phyloP scores from a whole-genome alignment of 2,113 vertebrate genomes.

The Mesoclemmys tuberculata region DNA sequence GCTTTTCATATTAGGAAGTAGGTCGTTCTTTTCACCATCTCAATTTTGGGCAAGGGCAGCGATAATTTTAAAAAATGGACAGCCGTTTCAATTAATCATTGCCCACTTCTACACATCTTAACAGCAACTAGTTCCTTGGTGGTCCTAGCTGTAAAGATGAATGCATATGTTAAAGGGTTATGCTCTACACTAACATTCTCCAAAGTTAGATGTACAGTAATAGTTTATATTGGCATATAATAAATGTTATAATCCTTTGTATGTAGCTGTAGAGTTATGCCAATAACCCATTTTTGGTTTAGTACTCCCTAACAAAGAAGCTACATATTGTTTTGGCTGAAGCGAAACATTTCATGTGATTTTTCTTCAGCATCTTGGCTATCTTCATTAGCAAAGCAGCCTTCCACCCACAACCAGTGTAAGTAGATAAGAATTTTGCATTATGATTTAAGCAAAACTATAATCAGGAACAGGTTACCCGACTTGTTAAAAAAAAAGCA shows the following conservation, averaged over 20 bases:
- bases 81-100: background rate
- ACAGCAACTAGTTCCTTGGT: background rate
- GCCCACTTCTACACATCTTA: background rate
- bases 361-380: background rate
- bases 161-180: background rate
- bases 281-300: background rate
- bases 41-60: background rate
- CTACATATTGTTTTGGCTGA: background rate
- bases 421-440: background rate
- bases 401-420: background rate
- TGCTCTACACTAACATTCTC: background rate
- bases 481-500: no score
- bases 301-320: background rate
- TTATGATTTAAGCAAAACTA: background rate
- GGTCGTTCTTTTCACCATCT: background rate
- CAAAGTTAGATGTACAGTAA: background rate
- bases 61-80: background rate
- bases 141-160: background rate
- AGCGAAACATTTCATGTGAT: background rate
- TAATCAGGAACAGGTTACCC: background rate
- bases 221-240: background rate
- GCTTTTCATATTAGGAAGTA: rapidly evolving
- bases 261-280: background rate
- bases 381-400: background rate
- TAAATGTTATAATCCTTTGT: background rate